Percentiles rank a stretch among this genome's conserved stretches.
Conservation (phyloP, 2,113 vertebrate genomes). For the Notarius quadriscutis region DNA sequence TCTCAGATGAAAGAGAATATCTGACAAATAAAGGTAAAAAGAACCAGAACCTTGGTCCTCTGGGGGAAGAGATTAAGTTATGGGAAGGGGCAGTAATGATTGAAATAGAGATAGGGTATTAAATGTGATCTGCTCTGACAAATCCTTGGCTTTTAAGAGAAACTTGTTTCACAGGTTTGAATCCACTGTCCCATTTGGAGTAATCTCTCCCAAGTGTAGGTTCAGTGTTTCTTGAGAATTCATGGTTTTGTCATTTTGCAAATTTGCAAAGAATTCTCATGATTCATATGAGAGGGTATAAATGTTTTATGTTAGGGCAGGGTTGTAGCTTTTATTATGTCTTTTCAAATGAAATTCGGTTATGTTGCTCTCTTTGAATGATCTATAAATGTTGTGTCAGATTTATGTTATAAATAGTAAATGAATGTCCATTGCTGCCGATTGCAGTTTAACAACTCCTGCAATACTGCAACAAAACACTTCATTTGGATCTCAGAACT, state of each 20-base stretch:
- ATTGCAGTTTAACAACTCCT: not conserved
- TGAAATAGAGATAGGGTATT: conserved; percentile 49
- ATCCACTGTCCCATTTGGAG: conserved; percentile 1
- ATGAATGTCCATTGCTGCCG: not conserved
- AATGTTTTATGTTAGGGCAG: not conserved
- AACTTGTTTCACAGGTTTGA: not conserved
- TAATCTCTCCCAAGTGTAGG: not conserved
- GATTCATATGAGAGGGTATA: not conserved
- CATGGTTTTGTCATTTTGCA: not conserved
- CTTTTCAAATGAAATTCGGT: conserved; percentile 1
- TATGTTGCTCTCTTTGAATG: too few relatives aligned
- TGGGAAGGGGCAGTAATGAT: conserved; percentile 28
- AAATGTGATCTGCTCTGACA: conserved; percentile 24
- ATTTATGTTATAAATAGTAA: not conserved
- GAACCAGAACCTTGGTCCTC: conserved; percentile 17
- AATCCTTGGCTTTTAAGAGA: conserved; percentile 33
- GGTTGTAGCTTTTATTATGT: not conserved
- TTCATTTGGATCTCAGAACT: not conserved
- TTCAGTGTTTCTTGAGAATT: not conserved
- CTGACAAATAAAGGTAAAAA: conserved; percentile 28
- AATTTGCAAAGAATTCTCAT: not conserved
- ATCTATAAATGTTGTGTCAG: not conserved
- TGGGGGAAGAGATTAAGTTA: conserved; percentile 23
- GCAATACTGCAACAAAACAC: not conserved
- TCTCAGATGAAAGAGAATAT: conserved; percentile 43